phyloP scores from a whole-genome alignment of 2,888 invertebrate genomes.

The Drosophila subsilvestris region DNA sequence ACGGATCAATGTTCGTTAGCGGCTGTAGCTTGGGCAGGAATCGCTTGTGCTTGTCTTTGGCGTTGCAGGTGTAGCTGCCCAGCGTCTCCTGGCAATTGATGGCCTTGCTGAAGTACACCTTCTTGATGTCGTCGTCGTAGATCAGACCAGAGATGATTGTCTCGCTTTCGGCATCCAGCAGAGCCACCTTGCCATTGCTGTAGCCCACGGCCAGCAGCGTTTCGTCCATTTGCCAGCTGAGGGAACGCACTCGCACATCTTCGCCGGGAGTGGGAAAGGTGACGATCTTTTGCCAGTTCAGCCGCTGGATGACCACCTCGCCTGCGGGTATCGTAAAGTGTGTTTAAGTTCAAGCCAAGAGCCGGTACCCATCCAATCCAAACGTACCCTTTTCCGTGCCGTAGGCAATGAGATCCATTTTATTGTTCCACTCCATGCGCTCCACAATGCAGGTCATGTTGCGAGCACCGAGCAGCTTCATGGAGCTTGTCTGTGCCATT shows the following conservation, averaged over 20 bases:
- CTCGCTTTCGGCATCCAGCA: conserved; percentile 94
- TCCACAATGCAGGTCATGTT: conserved; percentile 86
- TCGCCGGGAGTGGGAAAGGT: conserved; percentile 91
- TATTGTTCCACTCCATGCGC: conserved; percentile 96
- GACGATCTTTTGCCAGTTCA: conserved; percentile 98
- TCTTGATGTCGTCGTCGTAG: conserved; percentile 88
- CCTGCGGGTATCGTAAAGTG: conserved; percentile 85
- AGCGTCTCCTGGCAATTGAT: conserved; percentile 71
- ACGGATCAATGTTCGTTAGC: conserved; percentile 85
- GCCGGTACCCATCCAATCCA: too few species aligned
- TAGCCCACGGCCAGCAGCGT: conserved; percentile 90
- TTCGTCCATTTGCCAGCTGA: conserved; percentile 98
- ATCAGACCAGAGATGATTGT: conserved; percentile 89
- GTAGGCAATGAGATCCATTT: conserved; percentile 95
- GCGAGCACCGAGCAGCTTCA: conserved; percentile 83
- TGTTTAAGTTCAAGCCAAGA: background rate
- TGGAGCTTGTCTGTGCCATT: conserved; percentile 82
- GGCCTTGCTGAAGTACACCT: conserved; percentile 89
- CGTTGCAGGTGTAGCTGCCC: conserved; percentile 61
- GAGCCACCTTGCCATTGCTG: conserved; percentile 88
- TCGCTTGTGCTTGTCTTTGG: conserved; percentile 67
- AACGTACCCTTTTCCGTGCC: conserved; percentile 91
- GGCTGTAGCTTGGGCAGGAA: conserved; percentile 86
- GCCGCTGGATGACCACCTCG: conserved; percentile 93
- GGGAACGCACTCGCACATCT: conserved; percentile 89